Percentiles rank a stretch among this genome's conserved stretches.
Conservation (phyloP, 2,113 vertebrate species). For the Melanerpes formicivorus region DNA sequence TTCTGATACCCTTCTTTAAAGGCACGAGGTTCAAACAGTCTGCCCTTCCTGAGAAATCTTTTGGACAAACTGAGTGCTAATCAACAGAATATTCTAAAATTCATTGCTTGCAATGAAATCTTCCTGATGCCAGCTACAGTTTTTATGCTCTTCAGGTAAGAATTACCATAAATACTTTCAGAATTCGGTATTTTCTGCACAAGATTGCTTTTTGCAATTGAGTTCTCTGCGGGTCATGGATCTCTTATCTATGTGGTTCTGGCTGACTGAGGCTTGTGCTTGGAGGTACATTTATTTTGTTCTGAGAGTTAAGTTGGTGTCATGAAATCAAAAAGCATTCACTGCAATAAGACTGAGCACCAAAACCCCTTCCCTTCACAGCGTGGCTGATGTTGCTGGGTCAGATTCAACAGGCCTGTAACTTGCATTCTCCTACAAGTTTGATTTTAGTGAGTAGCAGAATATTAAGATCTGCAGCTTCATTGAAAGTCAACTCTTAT, state of each 20-base stretch:
- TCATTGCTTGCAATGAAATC: slow-evolving; percentile 98
- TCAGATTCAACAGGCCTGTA: background rate
- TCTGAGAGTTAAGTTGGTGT: background rate
- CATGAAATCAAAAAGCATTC: background rate
- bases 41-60: slow-evolving; percentile 89
- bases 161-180: background rate
- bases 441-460: background rate
- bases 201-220: background rate
- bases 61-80: slow-evolving; percentile 92
- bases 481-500: background rate
- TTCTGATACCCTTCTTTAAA: slow-evolving; percentile 68
- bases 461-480: background rate
- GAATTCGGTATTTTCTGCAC: background rate
- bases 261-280: background rate
- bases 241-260: background rate
- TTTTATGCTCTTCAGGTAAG: slow-evolving; percentile 98
- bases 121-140: slow-evolving; percentile 98
- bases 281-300: background rate
- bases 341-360: background rate
- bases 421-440: background rate
- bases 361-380: background rate
- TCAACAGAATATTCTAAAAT: slow-evolving; percentile 98
- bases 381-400: background rate
- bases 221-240: background rate
- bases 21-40: slow-evolving; percentile 88